These are phyloP conservation scores for Chrysaora quinquecirrha DNA, from an alignment of 30 jellyfish, hydroid and myxozoan genomes.

Conservation along the genomic window DNA sequence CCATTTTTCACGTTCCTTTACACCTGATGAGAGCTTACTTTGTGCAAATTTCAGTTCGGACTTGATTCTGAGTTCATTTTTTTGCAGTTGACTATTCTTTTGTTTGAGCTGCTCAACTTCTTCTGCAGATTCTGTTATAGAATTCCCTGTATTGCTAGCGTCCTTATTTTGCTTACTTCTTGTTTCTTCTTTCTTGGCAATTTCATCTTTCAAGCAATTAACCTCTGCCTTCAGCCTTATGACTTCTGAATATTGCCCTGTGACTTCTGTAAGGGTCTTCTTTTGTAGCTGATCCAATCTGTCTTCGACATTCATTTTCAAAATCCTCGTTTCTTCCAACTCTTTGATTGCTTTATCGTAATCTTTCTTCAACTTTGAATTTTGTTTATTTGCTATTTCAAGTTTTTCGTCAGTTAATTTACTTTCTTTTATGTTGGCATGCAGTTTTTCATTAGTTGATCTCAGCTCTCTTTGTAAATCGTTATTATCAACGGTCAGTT, in stretches of 20 bases:
- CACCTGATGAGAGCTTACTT: slow-evolving; percentile 16
- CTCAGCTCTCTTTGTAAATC: slow-evolving; percentile 29
- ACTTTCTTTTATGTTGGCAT: slow-evolving; percentile 34
- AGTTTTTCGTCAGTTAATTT: slow-evolving; percentile 39
- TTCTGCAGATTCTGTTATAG: slow-evolving; percentile 6
- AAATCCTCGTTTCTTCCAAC: slow-evolving; percentile 14
- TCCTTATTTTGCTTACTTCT: background rate
- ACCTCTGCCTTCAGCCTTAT: slow-evolving; percentile 77
- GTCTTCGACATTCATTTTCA: slow-evolving; percentile 33
- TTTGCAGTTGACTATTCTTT: slow-evolving; percentile 23
- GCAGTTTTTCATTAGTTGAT: slow-evolving; percentile 23
- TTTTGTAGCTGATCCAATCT: slow-evolving; percentile 55
- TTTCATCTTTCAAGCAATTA: slow-evolving; percentile 63
- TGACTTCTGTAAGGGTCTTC: slow-evolving; percentile 67
- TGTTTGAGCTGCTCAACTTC: slow-evolving; percentile 39
- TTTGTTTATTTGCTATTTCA: slow-evolving; percentile 20
- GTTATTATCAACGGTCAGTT: slow-evolving; percentile 26
- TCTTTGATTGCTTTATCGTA: slow-evolving; percentile 31
- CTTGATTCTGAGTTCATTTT: slow-evolving; percentile 44
- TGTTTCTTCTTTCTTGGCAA: slow-evolving; percentile 13
- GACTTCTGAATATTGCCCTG: slow-evolving; percentile 71
- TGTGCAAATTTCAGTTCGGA: slow-evolving; percentile 53
- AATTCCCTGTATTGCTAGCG: background rate
- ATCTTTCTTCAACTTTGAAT: slow-evolving; percentile 43
- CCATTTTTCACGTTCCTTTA: slow-evolving; percentile 74